Evolutionary conservation across 2,113 vertebrate species (phyloP).

Genomic region (Leucosticte australis): DNA sequence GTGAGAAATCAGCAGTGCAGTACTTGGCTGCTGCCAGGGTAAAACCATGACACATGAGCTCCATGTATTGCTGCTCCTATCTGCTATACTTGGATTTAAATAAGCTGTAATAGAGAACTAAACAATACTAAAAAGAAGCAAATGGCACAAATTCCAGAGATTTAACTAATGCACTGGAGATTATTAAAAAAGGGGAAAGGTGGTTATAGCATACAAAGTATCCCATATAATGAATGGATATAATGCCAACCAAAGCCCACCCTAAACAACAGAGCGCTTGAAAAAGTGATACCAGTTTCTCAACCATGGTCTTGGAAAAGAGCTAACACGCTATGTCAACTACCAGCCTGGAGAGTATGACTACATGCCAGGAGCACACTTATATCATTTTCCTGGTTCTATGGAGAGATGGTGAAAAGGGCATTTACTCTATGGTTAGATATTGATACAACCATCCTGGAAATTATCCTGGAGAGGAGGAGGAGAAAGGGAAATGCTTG

Average conservation of each 20-base stretch:
- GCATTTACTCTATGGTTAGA: background rate
- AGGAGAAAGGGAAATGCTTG: background rate
- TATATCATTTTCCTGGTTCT: background rate
- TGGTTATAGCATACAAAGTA: background rate
- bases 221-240: background rate
- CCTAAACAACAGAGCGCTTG: background rate
- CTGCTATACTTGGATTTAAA: background rate
- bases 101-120: background rate
- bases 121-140: background rate
- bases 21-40: background rate
- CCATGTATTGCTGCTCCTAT: background rate
- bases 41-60: background rate
- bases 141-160: background rate
- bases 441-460: background rate
- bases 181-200: background rate
- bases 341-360: background rate
- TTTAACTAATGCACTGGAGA: background rate
- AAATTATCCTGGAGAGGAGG: background rate
- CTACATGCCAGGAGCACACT: background rate
- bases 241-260: background rate
- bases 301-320: background rate
- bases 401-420: background rate
- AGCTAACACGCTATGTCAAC: background rate
- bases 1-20: background rate
- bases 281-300: background rate